These are phyloP conservation scores for Clarias pachynema DNA, from an alignment of 2,797 vertebrate genomes.

Conservation along the genomic window DNA sequence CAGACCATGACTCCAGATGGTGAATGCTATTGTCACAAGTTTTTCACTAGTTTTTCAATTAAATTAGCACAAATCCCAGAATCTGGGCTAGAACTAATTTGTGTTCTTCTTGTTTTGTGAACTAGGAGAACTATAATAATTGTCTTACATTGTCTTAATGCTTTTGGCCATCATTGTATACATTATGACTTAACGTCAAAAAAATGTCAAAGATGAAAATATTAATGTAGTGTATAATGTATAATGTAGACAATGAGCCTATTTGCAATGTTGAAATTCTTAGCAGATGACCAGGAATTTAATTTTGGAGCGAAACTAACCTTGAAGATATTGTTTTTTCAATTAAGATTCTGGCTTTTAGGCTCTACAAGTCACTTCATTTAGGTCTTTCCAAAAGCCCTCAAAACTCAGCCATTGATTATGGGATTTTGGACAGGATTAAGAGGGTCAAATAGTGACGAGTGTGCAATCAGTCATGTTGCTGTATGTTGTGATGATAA, in stretches of 20 bases:
- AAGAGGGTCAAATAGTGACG: constrained; percentile 44
- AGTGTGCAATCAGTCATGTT: constrained; percentile 46
- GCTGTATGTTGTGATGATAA: constrained; percentile 41
- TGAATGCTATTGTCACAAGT: no score
- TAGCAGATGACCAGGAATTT: background rate
- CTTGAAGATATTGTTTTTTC: background rate
- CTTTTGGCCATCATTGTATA: no score
- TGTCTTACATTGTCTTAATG: no score
- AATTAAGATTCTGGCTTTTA: background rate
- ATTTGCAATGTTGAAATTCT: background rate
- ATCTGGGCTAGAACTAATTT: no score
- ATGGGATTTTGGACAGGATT: constrained; percentile 30
- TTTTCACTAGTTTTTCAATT: no score
- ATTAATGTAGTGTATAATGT: background rate
- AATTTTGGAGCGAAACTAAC: background rate
- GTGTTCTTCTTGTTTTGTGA: no score
- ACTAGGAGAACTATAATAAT: no score
- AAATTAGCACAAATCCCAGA: no score
- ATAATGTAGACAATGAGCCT: background rate
- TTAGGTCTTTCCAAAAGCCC: constrained; percentile 15
- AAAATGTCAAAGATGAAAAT: background rate
- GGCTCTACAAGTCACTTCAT: constrained; percentile 12
- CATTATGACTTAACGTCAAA: background rate
- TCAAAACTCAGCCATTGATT: constrained; percentile 45
- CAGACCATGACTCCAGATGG: no score